Evolutionary conservation across 2,797 vertebrate species (phyloP), one percentile per base, ranked within the genome.

Genomic region (Pogoniulus pusillus): DNA sequence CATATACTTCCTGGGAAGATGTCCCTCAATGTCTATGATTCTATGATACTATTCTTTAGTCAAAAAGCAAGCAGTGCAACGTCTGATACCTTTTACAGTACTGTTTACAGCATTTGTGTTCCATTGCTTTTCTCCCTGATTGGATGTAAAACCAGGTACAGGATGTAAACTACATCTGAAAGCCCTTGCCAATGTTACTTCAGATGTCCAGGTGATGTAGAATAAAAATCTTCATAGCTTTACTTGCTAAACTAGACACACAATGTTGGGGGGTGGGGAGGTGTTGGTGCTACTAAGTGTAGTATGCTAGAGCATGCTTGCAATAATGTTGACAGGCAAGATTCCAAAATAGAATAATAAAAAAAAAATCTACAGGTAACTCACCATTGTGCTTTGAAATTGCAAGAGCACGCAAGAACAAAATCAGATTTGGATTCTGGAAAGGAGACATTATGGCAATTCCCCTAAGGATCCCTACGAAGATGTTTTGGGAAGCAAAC

Each of bases 121-220:
- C 37, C 30, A 47, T 30, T 70, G n/a, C 41, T 66, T 2, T 63
- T 87, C 32, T 91, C 55, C 55, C 79, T 83, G 39, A 64, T 62
- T 87, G 70, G 63, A 63, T 90, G 29, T 85, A 93, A 95, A 90
- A 53, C 37, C 39, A 82, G 5, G 11, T 58, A 55, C 8, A 53
- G 64, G 35, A 85, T 85, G 91, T 89, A 83, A 94, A 89, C 26
- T 70, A 49, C 2, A 1, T 68, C 70, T 82, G 34, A 89, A 73
- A 81, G 45, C 22, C 68, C 57, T 49, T 92, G 78, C 82, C 62
- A 87, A 49, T 29, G 34, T 83, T 87, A 55, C 53, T 71, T 96
- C 82, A 85, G 57, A 51, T 64, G 54, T 55, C 69, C 34, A 65
- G 32, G 23, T 84, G 45, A 89, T 58, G 18, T 76, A 71, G 20